phyloP scores from a whole-genome alignment of 2,113 vertebrate species.

The Sterrhoptilus dennistouni region DNA sequence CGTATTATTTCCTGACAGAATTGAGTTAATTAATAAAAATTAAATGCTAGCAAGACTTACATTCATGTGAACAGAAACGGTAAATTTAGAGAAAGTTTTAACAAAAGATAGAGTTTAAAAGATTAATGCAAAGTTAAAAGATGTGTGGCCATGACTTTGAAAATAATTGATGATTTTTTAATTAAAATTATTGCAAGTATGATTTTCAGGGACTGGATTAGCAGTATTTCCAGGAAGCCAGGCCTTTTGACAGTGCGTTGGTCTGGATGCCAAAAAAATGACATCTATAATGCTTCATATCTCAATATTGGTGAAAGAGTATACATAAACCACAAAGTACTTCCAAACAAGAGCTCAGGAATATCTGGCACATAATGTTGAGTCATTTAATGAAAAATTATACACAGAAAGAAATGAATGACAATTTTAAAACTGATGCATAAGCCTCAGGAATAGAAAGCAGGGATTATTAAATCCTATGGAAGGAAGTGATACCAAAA shows the following conservation, averaged over 20 bases:
- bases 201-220: neutral
- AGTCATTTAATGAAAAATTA: neutral
- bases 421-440: neutral
- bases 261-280: neutral
- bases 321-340: neutral
- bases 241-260: neutral
- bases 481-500: constrained; percentile 51
- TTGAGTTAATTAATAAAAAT: neutral
- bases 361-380: neutral
- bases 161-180: neutral
- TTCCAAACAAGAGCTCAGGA: neutral
- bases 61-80: rapidly evolving
- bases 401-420: neutral
- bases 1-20: neutral
- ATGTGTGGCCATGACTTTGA: neutral
- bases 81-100: neutral
- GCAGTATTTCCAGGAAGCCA: neutral
- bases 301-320: neutral
- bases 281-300: neutral
- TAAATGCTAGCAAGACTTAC: neutral
- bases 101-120: neutral
- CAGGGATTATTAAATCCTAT: neutral
- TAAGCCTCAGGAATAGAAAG: constrained; percentile 38
- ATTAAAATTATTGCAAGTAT: neutral
- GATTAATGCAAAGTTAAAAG: neutral